These are phyloP conservation scores for Noctuana brunneofusca DNA, from an alignment of 2,888 invertebrate genomes.

Conservation along the genomic window DNA sequence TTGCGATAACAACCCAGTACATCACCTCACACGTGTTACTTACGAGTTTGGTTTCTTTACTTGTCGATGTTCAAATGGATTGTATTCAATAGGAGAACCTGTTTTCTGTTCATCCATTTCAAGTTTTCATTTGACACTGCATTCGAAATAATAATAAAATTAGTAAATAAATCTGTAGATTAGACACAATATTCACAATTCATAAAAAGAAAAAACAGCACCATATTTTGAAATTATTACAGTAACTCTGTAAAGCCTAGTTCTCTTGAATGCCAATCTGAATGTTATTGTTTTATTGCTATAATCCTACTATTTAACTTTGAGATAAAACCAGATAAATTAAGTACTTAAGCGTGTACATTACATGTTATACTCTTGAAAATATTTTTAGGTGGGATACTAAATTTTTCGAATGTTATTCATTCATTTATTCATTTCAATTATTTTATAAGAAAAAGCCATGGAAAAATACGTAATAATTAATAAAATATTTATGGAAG, in stretches of 20 bases:
- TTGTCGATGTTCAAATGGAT: conserved; percentile 68
- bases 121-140: not conserved
- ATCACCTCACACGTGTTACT: conserved; percentile 45
- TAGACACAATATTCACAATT: too few species aligned
- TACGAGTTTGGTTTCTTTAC: conserved; percentile 70
- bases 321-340: conserved; percentile 42
- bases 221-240: not conserved
- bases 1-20: not conserved
- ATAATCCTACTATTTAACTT: conserved; percentile 42
- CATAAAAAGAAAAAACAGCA: not conserved
- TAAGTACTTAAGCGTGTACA: conserved; percentile 11
- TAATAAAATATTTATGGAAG: too few species aligned
- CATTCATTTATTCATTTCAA: not conserved
- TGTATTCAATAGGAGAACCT: conserved; percentile 48
- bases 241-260: conserved; percentile 11
- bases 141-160: not conserved
- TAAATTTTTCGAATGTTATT: not conserved
- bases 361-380: not conserved
- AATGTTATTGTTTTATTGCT: conserved; percentile 42
- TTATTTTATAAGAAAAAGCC: too few species aligned
- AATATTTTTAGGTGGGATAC: not conserved
- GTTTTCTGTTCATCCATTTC: conserved; percentile 36
- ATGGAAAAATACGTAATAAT: too few species aligned
- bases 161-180: too few species aligned
- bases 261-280: conserved; percentile 38